Evolutionary conservation across 1,140 invertebrate species (phyloP), one percentile per base, ranked within the genome.

Genomic region (Propsilocerus akamusi): DNA sequence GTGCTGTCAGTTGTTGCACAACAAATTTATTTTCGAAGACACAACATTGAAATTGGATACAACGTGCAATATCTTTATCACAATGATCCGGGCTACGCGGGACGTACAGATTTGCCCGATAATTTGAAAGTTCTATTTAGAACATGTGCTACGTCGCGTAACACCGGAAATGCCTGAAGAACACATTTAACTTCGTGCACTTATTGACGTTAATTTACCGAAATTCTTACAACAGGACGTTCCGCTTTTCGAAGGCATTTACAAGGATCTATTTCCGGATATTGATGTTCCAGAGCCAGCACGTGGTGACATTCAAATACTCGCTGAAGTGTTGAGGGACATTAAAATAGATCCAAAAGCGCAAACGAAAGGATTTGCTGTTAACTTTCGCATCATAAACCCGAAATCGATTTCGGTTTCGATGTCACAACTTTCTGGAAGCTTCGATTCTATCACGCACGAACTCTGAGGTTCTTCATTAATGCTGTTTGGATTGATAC

Each of bases 401-500:
- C 92, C 92, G 0, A 96, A 96, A 69, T 78, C 89, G 4, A 86
- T 96, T 34, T n/a, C n/a, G n/a, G n/a, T n/a, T n/a, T 87, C 89
- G 3, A 82, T 95, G 76, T 86, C 86, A 5, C 86, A 94, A 63
- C 62, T 97, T 2, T 97, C 96, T 60, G 93, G 92, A 1, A 81
- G 80, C 58, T 95, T 94, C 62, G 89, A 96, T 69, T 77, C 81
- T 0, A 76, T 83, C 0, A 91, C 89, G 0, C 86, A 94, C 56
- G 92, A 97, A 66, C 96, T 84, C 79, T 1, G 92, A 86, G 57
- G 83, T 83, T 25, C 80, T 95, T 23, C 0, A 84, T 95, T 1
- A 90, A 96, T 67, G 85, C 87, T 4, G 78, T 91, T 6, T 96
- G 92, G 92, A 91, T 95, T 52, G 91, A 96, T n/a, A n/a, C n/a